These are phyloP conservation scores for Brevimyrus niger DNA, from an alignment of 2,113 vertebrate genomes.

Conservation along the genomic window DNA sequence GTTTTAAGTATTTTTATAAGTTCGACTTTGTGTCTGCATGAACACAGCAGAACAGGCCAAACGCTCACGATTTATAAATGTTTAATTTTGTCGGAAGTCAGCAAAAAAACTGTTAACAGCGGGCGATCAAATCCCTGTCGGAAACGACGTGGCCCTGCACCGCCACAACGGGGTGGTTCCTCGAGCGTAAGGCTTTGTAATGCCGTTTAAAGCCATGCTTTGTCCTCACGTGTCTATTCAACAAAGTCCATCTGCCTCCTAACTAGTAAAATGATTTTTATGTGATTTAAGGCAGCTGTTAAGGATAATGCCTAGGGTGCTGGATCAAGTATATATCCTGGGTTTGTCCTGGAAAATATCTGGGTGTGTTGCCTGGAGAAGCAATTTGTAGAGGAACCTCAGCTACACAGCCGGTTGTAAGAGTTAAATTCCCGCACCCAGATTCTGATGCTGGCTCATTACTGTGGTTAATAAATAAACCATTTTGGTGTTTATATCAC, in stretches of 20 bases:
- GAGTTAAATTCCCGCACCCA: neutral
- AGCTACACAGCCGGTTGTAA: neutral
- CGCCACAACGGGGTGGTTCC: slow-evolving; percentile 27
- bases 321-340: neutral
- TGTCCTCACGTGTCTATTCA: neutral
- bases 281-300: neutral
- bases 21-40: slow-evolving; percentile 63
- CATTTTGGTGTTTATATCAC: slow-evolving; percentile 23
- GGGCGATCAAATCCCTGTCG: slow-evolving; percentile 37
- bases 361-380: neutral
- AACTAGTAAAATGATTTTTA: neutral
- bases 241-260: neutral
- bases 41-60: slow-evolving; percentile 59
- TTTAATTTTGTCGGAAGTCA: slow-evolving; percentile 58
- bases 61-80: slow-evolving; percentile 56
- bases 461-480: neutral
- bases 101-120: slow-evolving; percentile 52
- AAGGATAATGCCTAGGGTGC: neutral
- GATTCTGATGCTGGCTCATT: neutral
- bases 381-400: neutral
- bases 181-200: slow-evolving; percentile 17
- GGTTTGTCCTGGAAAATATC: neutral
- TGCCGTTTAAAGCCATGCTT: neutral
- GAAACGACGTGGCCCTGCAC: slow-evolving; percentile 20
- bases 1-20: slow-evolving; percentile 56